Base-by-base conservation (phyloP, 2,888 invertebrate species). In the Carabus problematicus region DNA sequence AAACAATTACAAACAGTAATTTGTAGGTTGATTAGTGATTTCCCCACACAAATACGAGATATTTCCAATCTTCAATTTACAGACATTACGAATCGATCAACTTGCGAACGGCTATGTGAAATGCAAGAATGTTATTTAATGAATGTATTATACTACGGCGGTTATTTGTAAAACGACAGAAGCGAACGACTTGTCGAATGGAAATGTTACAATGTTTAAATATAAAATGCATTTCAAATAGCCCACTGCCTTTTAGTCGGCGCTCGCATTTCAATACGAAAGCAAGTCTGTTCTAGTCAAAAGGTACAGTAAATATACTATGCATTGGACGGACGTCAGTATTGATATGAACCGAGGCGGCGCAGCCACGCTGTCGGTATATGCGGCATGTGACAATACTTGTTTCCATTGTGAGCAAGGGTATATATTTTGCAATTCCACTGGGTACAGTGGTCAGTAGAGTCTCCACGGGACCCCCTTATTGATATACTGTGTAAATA, bases 401-500 rank as follows among this genome's bases (percentile, higher is more conserved):
- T 56, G 43, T 49, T 43, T 73, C 73, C 72, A 19, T 70, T 54
- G 29, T 42, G 69, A 60, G 72, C 58, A 71, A 75, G 75, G 75
- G 76, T 77, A 78, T 79, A 78, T 77, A 79, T 79, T 81, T 79
- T 77, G 80, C 80, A 79, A 80, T 80, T 80, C 79, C 77, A 75
- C 72, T 69, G 80, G 79, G 79, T 75, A 73, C 74, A 72, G 75
- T 78, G 81, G 80, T 80, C 80, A 80, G 79, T 78, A 77, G 77
- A 75, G 76, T 75, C 77, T 76, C 76, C 75, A 75, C 61, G 74
- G 67, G 73, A 75, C 77, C 76, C 79, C 79, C 81, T 81, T 81
- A 82, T 82, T 82, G 80, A 80, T 82, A 82, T 82, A 82, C 82
- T 82, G 82, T 79, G 80, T 81, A 82, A 82, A 82, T 79, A 82